A percentile compares a stretch with the other conserved stretches of the same genome.
Evolutionary conservation across 2,113 vertebrate genomes (phyloP).

Genomic region (human (Homo sapiens)): GRCh38 chrX:68535501-68536000

Average conservation of each 20-base stretch:
- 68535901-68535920: too few species aligned
- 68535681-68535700: slow-evolving; percentile 63
- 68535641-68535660: slow-evolving; percentile 40
- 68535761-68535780: slow-evolving; percentile 44
- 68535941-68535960: too few species aligned
- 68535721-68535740: slow-evolving; percentile 61
- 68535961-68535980: too few species aligned
- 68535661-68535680: slow-evolving; percentile 28
- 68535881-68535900: too few species aligned
- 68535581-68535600: slow-evolving; percentile 59
- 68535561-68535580: slow-evolving; percentile 64
- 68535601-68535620: slow-evolving; percentile 58
- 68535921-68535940: too few species aligned
- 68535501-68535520: slow-evolving; percentile 53
- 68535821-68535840: too few species aligned
- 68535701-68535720: slow-evolving; percentile 47
- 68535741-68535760: slow-evolving; percentile 43
- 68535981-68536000: too few species aligned
- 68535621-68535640: slow-evolving; percentile 36
- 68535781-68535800: slow-evolving; percentile 28
- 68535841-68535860: too few species aligned
- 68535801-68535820: too few species aligned
- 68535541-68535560: slow-evolving; percentile 59
- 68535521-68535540: slow-evolving; percentile 49
- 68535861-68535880: too few species aligned